Conservation (phyloP, 2,797 vertebrate species). For the Acridotheres tristis region DNA sequence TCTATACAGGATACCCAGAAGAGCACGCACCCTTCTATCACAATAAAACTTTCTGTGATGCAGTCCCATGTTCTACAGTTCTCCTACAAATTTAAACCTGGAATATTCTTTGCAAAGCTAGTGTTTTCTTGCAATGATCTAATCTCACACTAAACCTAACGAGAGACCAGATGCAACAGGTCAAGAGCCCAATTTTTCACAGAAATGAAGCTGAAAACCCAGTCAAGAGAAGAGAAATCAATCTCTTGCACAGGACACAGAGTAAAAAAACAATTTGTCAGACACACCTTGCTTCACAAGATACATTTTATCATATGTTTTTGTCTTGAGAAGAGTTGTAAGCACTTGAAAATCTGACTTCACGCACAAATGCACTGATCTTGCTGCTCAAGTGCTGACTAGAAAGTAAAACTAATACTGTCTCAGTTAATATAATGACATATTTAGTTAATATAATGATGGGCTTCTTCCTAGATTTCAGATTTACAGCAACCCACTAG, state of each 20-base stretch:
- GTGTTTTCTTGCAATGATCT: background rate
- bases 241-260: background rate
- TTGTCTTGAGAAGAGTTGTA: background rate
- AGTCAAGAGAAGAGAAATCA: background rate
- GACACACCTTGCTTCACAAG: background rate
- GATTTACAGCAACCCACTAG: background rate
- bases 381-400: background rate
- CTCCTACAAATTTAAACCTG: background rate
- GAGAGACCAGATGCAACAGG: background rate
- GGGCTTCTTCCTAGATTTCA: constrained; percentile 5
- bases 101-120: background rate
- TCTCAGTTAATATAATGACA: background rate
- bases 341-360: background rate
- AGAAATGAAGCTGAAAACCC: background rate
- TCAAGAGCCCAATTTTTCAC: background rate
- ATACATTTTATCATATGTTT: background rate
- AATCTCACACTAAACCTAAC: background rate
- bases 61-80: background rate
- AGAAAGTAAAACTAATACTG: background rate
- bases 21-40: background rate
- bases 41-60: background rate
- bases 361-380: background rate
- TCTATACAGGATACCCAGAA: background rate
- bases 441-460: background rate
- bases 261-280: background rate